phyloP scores from a whole-genome alignment of 2,888 invertebrate genomes.

The Bruchidius siliquastri region DNA sequence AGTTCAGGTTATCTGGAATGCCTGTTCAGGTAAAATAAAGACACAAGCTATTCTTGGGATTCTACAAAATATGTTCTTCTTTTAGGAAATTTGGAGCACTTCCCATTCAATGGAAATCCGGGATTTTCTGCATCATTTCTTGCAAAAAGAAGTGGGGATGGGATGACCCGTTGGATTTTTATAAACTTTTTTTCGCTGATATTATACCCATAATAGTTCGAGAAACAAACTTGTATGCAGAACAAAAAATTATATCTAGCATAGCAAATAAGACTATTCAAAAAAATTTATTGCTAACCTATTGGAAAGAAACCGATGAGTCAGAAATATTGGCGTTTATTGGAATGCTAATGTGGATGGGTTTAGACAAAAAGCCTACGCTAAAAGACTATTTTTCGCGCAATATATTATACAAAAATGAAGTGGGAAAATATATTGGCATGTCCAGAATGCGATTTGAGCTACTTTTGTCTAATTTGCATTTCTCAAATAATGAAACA shows the following conservation, averaged over 20 bases:
- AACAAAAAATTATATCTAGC: conserved; percentile 10
- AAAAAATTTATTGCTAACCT: neutral
- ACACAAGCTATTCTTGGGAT: neutral
- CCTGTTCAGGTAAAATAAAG: too few species aligned
- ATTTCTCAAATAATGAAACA: conserved; percentile 20
- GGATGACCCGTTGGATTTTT: neutral
- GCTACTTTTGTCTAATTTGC: conserved; percentile 10
- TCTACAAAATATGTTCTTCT: neutral
- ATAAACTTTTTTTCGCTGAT: conserved; percentile 2
- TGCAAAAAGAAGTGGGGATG: neutral
- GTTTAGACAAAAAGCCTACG: conserved; percentile 17
- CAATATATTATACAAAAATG: conserved; percentile 7
- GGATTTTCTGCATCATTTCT: neutral
- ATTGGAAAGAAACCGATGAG: conserved; percentile 9
- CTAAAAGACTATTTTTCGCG: conserved; percentile 13
- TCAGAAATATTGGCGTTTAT: conserved; percentile 19
- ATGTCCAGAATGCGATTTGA: conserved; percentile 15
- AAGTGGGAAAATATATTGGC: conserved; percentile 2
- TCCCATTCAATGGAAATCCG: neutral
- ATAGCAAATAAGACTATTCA: conserved; percentile 10
- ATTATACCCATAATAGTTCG: conserved; percentile 4
- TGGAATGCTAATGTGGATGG: conserved; percentile 21
- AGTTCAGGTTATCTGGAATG: too few species aligned
- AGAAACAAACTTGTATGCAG: conserved; percentile 13
- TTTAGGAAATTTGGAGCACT: neutral